Evolutionary conservation across 2,113 vertebrate species (phyloP), one percentile per base, ranked within the genome.

Genomic region (Cercopithecus mona): DNA sequence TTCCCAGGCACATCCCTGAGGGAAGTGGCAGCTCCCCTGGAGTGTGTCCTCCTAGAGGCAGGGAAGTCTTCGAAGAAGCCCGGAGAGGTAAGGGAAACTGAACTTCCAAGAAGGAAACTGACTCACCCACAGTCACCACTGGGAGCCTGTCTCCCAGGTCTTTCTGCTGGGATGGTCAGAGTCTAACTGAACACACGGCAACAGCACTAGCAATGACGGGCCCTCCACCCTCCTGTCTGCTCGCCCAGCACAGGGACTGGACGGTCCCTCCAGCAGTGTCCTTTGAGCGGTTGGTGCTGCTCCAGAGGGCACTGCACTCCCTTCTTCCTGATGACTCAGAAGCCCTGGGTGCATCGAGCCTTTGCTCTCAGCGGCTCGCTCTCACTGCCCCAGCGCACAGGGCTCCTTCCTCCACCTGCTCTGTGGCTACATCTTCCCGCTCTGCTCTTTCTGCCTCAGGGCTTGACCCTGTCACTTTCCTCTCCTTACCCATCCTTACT

Each of bases 321-420:
- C 6, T 0, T 3, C 2, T 13, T 17, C 40, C 10, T 2, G 43
- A 0, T 2, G 45, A 40, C 76, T 50, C 32, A 0, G 4, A 3
- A 3, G 45, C 9, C 2, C 50, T 5, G 48, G 13, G 3, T 35
- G 3, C 8, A 12, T 3, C 8, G 11, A 73, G 0, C 6, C 59
- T 17, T 2, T 23, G 20, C 17, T 32, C 14, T 13, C 23, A 22
- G 6, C 2, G 32, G 30, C 32, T 68, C 0, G 2, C 32, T 18
- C 3, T 5, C 11, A 8, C 66, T 38, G 25, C 10, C 25, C 40
- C 5, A 0, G 1, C 30, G 9, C 8, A 2, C 32, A 2, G 0
- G 18, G 52, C 52, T 73, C 27, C 23, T 13, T 61, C 10, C 11
- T 4, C 11, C 40, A 2, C n/a, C n/a, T 3, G 40, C 52, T 68